A percentile compares a stretch with the other conserved stretches of the same genome.
These are phyloP conservation scores for Tupaia chinensis DNA, from an alignment of 2,113 vertebrate species.

Conservation along the genomic window DNA sequence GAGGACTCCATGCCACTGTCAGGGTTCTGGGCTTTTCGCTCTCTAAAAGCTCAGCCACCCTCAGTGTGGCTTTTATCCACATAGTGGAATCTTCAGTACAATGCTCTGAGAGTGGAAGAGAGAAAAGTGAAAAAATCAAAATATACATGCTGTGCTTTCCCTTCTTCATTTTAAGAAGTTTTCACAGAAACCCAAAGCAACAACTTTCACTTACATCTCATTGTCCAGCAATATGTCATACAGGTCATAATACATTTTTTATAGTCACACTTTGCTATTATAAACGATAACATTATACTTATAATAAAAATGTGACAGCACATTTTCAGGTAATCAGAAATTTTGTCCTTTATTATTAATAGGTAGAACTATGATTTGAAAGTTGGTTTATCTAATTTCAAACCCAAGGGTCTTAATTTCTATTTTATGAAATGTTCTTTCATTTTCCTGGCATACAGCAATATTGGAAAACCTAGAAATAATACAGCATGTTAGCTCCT, in stretches of 20 bases:
- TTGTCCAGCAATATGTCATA: background rate
- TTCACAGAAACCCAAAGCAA: background rate
- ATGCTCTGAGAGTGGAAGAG: background rate
- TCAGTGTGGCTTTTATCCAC: background rate
- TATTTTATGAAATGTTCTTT: background rate
- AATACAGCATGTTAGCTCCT: no score
- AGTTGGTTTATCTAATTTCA: background rate
- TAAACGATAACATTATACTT: background rate
- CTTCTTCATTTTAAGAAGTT: background rate
- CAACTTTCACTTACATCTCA: background rate
- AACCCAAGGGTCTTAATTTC: background rate
- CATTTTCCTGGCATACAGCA: background rate
- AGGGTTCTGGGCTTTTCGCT: background rate
- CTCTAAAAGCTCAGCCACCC: background rate
- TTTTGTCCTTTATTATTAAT: background rate
- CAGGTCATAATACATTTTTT: background rate
- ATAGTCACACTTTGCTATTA: background rate
- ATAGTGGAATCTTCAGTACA: background rate
- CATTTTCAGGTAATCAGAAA: background rate
- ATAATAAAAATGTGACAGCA: background rate
- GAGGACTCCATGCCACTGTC: background rate
- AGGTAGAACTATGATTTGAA: background rate
- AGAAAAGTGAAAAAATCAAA: background rate
- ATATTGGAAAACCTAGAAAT: background rate
- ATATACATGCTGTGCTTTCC: background rate